These are phyloP conservation scores for Porites cylindrica DNA, from an alignment of 92 coral and sea anemone genomes.

Conservation along the genomic window DNA sequence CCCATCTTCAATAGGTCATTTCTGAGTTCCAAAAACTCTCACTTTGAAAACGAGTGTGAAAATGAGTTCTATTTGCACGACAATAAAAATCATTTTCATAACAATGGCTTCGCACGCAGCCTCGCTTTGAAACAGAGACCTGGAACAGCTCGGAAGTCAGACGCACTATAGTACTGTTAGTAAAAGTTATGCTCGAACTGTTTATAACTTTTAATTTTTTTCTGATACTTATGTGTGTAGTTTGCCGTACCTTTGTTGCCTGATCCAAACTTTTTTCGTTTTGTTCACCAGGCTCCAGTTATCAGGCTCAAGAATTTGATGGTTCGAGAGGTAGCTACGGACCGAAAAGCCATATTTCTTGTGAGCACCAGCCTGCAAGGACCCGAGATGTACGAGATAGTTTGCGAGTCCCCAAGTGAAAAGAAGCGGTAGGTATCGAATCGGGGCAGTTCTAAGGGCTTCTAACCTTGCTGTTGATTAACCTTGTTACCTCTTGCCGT, in stretches of 20 bases:
- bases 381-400: conserved; percentile 99
- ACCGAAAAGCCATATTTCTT: conserved; percentile 89
- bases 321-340: conserved; percentile 98
- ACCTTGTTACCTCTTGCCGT: too few relatives aligned
- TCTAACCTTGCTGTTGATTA: too few relatives aligned
- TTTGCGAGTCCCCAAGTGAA: conserved; percentile 78
- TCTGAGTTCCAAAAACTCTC: too few relatives aligned
- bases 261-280: background rate
- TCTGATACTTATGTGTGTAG: background rate
- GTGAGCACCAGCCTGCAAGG: conserved; percentile 91
- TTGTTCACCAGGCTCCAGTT: conserved; percentile 80
- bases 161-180: too few relatives aligned
- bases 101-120: too few relatives aligned
- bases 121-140: too few relatives aligned
- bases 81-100: too few relatives aligned
- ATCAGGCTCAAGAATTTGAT: conserved; percentile 89
- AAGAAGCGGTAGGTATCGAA: conserved; percentile 78
- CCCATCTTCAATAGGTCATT: too few relatives aligned
- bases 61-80: too few relatives aligned
- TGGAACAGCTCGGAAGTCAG: too few relatives aligned
- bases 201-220: too few relatives aligned
- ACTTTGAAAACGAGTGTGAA: too few relatives aligned
- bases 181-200: background rate
- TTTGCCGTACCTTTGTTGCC: background rate
- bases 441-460: background rate